phyloP scores from a whole-genome alignment of 2,797 vertebrate species.

The Smutsia gigantea region DNA sequence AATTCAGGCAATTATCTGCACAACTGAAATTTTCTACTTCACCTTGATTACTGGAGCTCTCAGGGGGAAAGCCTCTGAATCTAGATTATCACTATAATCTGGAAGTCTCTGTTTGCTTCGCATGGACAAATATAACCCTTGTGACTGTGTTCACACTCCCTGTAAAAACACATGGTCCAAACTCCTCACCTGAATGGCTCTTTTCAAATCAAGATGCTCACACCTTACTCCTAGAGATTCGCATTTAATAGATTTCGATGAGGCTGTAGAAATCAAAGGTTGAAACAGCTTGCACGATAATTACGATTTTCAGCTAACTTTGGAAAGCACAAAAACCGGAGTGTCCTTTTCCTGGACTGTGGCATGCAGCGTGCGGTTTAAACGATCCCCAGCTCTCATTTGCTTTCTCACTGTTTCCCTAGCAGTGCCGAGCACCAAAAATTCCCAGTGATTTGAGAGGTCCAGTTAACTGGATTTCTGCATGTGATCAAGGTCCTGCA shows the following conservation, averaged over 20 bases:
- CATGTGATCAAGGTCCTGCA: not conserved
- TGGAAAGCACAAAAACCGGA: not conserved
- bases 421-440: not conserved
- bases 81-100: not conserved
- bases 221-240: not conserved
- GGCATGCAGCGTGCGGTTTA: not conserved
- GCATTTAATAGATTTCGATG: not conserved
- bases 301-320: not conserved
- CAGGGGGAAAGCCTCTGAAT: not conserved
- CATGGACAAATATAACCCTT: not conserved
- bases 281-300: not conserved
- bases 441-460: not conserved
- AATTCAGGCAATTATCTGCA: not conserved
- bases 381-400: not conserved
- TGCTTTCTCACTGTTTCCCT: constrained; percentile 15
- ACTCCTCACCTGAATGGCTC: not conserved
- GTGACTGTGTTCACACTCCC: not conserved
- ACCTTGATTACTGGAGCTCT: not conserved
- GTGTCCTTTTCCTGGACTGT: not conserved
- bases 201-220: not conserved
- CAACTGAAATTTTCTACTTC: not conserved
- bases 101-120: not conserved
- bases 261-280: not conserved
- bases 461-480: not conserved
- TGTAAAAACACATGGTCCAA: not conserved